Base-by-base conservation (phyloP, 2,888 invertebrate genomes). In the Azorinus chamasolen region DNA sequence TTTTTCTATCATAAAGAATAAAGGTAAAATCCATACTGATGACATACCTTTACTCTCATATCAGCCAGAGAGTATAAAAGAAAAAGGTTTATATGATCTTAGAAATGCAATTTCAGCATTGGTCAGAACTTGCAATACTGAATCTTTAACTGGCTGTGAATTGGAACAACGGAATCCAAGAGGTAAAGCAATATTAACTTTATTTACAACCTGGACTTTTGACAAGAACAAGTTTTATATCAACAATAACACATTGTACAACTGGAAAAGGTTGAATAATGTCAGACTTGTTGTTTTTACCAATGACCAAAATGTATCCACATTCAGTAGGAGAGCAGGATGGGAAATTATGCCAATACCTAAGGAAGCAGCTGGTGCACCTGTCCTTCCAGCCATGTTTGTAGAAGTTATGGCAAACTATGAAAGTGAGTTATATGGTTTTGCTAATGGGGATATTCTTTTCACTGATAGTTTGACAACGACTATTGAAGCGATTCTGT, bases 161-260 rank as follows among this genome's bases (percentile, higher is more conserved):
- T 32, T 10, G 4, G 5, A 32, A 10, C 4, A 32, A 6, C 4
- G 10, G 10, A 4, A 6, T 10, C 10, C 32, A 32, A 6, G 4
- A 32, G 32, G 10, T 32, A 32, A 10, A 6, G 32, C 32, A 27
- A 37, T 80, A n/a, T 50, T 81, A 10, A 77, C 81, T 2, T 43
- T 81, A 32, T 81, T 81, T 45, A 81, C 81, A 43, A 81, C 81
- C 10, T 81, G 73, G 73, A 43, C 68, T 1, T 77, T 74, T 65
- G 81, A 81, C 53, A 37, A 77, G 41, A 74, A 81, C 3, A 81
- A 81, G 58, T 68, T 81, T 46, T 55, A 32, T 59, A 37, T 81
- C 14, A 81, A 81, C 50, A 77, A 77, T 27, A 77, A 62, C 24
- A 81, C 81, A 12, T 45, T 81, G 41, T 55, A 59, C 27, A 81